A percentile compares a stretch with the other conserved stretches of the same genome.
phyloP scores from a whole-genome alignment of 2,888 invertebrate species.

The Tetragnatha montana region DNA sequence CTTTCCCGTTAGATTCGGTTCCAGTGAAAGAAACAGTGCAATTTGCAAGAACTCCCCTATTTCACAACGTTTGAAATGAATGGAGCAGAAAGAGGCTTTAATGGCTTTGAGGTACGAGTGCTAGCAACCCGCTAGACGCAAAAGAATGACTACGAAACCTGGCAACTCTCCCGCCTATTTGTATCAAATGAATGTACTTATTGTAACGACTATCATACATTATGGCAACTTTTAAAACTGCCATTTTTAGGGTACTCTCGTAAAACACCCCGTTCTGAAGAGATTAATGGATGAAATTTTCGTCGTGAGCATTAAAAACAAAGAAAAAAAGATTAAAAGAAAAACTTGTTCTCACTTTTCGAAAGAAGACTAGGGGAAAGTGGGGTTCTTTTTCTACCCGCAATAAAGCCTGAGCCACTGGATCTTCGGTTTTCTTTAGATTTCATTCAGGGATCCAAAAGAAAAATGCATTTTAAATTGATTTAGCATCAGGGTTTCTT shows the following conservation, averaged over 20 bases:
- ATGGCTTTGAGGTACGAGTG: conserved; percentile 70
- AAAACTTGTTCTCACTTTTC: conserved; percentile 67
- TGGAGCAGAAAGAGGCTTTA: conserved; percentile 69
- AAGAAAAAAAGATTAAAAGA: conserved; percentile 54
- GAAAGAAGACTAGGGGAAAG: conserved; percentile 6
- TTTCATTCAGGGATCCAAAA: not conserved
- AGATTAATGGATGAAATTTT: conserved; percentile 71
- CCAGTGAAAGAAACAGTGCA: conserved; percentile 24
- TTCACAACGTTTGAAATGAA: conserved; percentile 66
- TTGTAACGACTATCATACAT: conserved; percentile 71
- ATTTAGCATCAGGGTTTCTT: not conserved
- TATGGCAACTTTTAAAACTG: conserved; percentile 71
- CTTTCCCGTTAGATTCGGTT: no score
- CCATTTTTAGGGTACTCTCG: conserved; percentile 69
- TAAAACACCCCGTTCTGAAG: conserved; percentile 49
- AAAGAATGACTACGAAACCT: conserved; percentile 68
- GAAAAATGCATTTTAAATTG: not conserved
- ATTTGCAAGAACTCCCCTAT: conserved; percentile 69
- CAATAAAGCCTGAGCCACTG: not conserved
- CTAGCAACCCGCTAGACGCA: conserved; percentile 66
- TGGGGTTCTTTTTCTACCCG: not conserved
- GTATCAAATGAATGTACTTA: conserved; percentile 72
- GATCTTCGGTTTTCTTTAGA: not conserved
- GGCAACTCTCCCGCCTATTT: conserved; percentile 71
- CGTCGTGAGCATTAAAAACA: conserved; percentile 63